phyloP scores from a whole-genome alignment of 2,113 vertebrate genomes.

The Oceanites oceanicus region DNA sequence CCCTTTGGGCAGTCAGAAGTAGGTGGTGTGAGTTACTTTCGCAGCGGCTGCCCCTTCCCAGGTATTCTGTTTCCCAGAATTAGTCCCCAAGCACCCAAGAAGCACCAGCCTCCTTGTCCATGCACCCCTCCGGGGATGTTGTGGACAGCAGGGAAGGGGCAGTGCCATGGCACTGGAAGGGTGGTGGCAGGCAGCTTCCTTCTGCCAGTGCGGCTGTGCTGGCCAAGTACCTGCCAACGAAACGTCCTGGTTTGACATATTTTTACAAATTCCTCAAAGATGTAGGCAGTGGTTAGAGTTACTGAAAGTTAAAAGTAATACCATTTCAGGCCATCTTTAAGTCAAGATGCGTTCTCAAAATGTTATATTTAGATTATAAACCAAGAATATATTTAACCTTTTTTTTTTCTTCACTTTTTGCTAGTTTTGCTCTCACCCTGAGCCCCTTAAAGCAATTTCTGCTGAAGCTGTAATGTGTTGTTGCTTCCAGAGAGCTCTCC shows the following conservation, averaged over 20 bases:
- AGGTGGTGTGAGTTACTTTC: not conserved
- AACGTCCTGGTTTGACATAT: not conserved
- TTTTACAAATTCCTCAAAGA: not conserved
- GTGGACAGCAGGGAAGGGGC: not conserved
- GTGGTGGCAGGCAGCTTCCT: not conserved
- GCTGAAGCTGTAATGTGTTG: not conserved
- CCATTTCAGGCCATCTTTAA: not conserved
- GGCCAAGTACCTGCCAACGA: not conserved
- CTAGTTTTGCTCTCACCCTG: not conserved
- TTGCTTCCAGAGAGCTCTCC: not conserved
- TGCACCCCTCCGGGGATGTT: fast-evolving
- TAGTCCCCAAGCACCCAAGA: not conserved
- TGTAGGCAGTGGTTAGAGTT: not conserved
- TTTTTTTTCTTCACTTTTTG: not conserved
- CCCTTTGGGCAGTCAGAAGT: not conserved
- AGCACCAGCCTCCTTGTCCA: not conserved
- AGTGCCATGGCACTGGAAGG: not conserved
- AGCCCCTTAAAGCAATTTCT: not conserved
- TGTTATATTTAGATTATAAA: not conserved
- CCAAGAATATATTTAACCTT: not conserved
- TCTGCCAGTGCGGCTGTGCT: fast-evolving
- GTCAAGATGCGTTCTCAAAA: not conserved
- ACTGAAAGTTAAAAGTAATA: not conserved
- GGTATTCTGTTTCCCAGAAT: not conserved
- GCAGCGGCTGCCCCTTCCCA: not conserved